These are phyloP conservation scores for Lathamus discolor DNA, from an alignment of 2,113 vertebrate genomes.

Conservation along the genomic window DNA sequence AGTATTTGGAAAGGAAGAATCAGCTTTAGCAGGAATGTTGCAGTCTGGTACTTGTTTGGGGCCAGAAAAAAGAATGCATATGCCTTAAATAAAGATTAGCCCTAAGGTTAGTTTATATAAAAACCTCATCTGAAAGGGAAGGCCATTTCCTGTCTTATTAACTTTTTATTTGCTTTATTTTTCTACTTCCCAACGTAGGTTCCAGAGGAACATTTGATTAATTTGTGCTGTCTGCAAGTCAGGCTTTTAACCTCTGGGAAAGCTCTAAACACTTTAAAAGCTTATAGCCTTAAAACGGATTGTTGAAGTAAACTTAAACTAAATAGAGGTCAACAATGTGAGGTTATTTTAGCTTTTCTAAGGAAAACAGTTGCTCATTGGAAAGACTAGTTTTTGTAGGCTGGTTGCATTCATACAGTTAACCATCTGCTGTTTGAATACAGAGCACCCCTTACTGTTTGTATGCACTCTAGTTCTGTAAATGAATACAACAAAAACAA, in stretches of 20 bases:
- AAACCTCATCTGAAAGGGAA: constrained; percentile 11
- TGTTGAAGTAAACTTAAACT: constrained; percentile 43
- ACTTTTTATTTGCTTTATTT: constrained; percentile 58
- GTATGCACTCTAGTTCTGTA: background rate
- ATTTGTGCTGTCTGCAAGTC: constrained; percentile 52
- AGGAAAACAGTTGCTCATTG: background rate
- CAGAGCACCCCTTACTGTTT: background rate
- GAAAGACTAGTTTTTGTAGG: background rate
- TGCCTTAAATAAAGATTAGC: constrained; percentile 32
- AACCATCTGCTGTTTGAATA: background rate
- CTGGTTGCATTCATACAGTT: background rate
- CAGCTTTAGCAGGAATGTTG: background rate
- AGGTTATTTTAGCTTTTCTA: constrained; percentile 45
- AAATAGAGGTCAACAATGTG: constrained; percentile 46
- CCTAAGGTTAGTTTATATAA: background rate
- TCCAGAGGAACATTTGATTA: constrained; percentile 55
- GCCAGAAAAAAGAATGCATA: background rate
- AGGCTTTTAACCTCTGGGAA: constrained; percentile 56
- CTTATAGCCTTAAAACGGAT: constrained; percentile 10
- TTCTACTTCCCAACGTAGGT: background rate
- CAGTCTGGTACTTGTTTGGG: background rate
- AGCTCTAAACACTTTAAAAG: constrained; percentile 48
- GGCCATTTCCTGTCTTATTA: constrained; percentile 34
- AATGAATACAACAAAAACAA: background rate
- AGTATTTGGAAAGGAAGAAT: constrained; percentile 21